Evolutionary conservation across 2,888 invertebrate species (phyloP).

Genomic region (Galeopsomyia nigrocyanea): DNA sequence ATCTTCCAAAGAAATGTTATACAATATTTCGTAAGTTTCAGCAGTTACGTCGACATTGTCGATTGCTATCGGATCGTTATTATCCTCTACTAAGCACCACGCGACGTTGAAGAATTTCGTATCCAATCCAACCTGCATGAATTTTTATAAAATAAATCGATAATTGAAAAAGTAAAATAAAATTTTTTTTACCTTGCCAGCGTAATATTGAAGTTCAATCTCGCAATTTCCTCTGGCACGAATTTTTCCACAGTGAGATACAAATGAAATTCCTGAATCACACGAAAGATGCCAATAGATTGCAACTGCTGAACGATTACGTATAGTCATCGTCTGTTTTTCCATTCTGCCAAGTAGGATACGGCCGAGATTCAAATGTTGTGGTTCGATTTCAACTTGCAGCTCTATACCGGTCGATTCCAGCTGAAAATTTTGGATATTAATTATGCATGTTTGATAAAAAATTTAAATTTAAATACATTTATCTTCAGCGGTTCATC

Average conservation of each 20-base stretch:
- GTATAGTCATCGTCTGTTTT: slow-evolving; percentile 70
- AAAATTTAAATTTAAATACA: slow-evolving; percentile 48
- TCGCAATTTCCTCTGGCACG: slow-evolving; percentile 47
- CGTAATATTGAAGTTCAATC: slow-evolving; percentile 55
- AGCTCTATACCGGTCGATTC: slow-evolving; percentile 72
- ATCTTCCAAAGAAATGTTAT: slow-evolving; percentile 72
- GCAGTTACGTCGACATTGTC: slow-evolving; percentile 70
- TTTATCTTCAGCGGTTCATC: slow-evolving; percentile 71
- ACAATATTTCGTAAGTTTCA: slow-evolving; percentile 74
- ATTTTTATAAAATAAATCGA: slow-evolving; percentile 11
- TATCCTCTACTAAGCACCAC: slow-evolving; percentile 68
- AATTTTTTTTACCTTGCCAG: slow-evolving; percentile 47
- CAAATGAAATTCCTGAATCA: slow-evolving; percentile 64
- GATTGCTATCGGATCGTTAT: slow-evolving; percentile 69
- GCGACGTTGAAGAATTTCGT: slow-evolving; percentile 48
- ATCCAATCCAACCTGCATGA: slow-evolving; percentile 37
- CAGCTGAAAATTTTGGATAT: slow-evolving; percentile 59
- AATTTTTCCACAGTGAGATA: slow-evolving; percentile 49
- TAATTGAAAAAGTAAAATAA: neutral
- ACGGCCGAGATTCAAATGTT: slow-evolving; percentile 71
- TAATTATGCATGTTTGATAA: slow-evolving; percentile 2
- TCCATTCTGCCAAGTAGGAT: slow-evolving; percentile 71
- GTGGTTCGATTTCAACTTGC: slow-evolving; percentile 68
- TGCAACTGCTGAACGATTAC: slow-evolving; percentile 73
- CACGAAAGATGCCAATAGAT: slow-evolving; percentile 73